phyloP scores from a whole-genome alignment of 1,140 invertebrate species.

The Atta texana region DNA sequence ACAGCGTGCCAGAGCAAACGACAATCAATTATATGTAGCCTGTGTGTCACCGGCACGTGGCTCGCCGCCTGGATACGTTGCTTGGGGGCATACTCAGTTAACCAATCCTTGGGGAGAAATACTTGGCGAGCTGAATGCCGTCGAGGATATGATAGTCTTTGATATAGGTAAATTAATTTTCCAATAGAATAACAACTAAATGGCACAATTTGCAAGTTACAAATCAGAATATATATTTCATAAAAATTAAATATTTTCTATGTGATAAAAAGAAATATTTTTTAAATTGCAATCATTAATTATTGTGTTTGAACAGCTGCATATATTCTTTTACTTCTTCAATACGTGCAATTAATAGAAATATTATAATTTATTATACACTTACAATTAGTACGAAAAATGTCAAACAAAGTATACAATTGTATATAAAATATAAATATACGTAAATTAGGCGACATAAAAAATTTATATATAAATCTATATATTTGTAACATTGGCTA shows the following conservation, averaged over 20 bases:
- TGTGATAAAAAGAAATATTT: not conserved
- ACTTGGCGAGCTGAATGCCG: slow-evolving; percentile 89
- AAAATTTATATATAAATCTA: too few relatives aligned
- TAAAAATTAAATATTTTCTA: slow-evolving; percentile 1
- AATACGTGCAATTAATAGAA: not conserved
- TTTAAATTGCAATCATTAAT: not conserved
- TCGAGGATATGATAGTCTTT: slow-evolving; percentile 91
- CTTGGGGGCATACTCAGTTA: slow-evolving; percentile 95
- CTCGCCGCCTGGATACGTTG: slow-evolving; percentile 91
- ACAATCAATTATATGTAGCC: slow-evolving; percentile 94
- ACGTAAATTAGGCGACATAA: too few relatives aligned
- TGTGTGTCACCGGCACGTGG: slow-evolving; percentile 93
- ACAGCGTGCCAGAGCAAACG: slow-evolving; percentile 92
- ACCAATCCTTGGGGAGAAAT: slow-evolving; percentile 96
- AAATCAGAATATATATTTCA: not conserved
- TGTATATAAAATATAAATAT: slow-evolving; percentile 2
- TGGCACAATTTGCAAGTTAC: not conserved
- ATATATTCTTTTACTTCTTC: not conserved
- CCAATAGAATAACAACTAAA: not conserved
- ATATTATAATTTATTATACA: not conserved
- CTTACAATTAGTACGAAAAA: not conserved
- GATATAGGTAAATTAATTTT: slow-evolving; percentile 89
- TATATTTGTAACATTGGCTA: too few relatives aligned
- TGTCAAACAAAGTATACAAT: not conserved
- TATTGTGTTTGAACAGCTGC: not conserved